Conservation (phyloP, 2,113 vertebrate species). For the Chaetodon trifascialis region DNA sequence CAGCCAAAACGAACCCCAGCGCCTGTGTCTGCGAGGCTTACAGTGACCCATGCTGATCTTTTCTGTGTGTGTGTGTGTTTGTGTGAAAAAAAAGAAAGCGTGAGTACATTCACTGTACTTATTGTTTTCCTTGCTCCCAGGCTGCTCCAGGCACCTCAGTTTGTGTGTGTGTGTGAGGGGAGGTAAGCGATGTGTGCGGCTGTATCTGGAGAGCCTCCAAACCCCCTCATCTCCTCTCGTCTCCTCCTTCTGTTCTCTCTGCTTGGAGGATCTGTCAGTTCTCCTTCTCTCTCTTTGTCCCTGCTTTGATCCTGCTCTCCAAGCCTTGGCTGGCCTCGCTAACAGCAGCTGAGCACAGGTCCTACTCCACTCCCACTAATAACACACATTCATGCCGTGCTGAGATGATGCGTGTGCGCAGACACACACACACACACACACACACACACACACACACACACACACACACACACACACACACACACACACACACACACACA, state of each 20-base stretch:
- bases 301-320: constrained; percentile 81
- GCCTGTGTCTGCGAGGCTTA: constrained; percentile 78
- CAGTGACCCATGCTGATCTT: constrained; percentile 77
- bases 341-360: constrained; percentile 82
- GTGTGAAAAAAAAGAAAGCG: constrained; percentile 59
- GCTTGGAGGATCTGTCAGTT: constrained; percentile 82
- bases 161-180: constrained; percentile 55
- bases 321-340: constrained; percentile 79
- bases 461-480: constrained; percentile 25
- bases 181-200: constrained; percentile 77
- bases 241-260: constrained; percentile 77
- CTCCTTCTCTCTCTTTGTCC: constrained; percentile 81
- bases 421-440: constrained; percentile 21
- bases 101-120: constrained; percentile 75
- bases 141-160: constrained; percentile 73
- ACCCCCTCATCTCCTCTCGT: constrained; percentile 70
- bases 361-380: constrained; percentile 80
- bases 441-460: constrained; percentile 26
- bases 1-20: constrained; percentile 74
- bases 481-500: constrained; percentile 21
- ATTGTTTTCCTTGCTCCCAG: constrained; percentile 81
- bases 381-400: constrained; percentile 70
- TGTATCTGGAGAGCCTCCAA: constrained; percentile 82
- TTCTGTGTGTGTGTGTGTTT: constrained; percentile 48
- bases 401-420: constrained; percentile 55